Evolutionary conservation across 2,888 invertebrate genomes (phyloP).

Genomic region (Dermolepida albohirtum): DNA sequence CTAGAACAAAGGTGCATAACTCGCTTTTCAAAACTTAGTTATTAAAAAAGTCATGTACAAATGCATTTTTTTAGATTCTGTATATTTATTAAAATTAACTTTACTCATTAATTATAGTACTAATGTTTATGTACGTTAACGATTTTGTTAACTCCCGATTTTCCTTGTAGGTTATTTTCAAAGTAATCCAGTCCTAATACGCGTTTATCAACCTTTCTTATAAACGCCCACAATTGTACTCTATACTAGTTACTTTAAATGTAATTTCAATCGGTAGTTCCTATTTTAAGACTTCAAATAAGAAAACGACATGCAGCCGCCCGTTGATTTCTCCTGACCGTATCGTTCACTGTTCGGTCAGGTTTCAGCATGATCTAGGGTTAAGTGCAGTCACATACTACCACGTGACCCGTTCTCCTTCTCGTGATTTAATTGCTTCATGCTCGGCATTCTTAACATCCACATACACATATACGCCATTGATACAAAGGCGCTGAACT

Average conservation of each 20-base stretch:
- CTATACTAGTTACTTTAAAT: constrained; percentile 1
- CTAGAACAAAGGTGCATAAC: too few species aligned
- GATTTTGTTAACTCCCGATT: too few species aligned
- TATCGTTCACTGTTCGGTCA: background rate
- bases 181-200: too few species aligned
- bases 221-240: too few species aligned
- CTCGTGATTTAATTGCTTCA: constrained; percentile 35
- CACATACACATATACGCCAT: constrained; percentile 26
- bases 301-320: background rate
- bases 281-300: background rate
- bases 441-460: constrained; percentile 34
- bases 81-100: too few species aligned
- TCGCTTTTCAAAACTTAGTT: too few species aligned
- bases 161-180: too few species aligned
- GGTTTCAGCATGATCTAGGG: constrained; percentile 22
- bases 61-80: too few species aligned
- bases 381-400: constrained; percentile 41
- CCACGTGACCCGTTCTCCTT: constrained; percentile 43
- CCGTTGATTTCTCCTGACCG: constrained; percentile 3
- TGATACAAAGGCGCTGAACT: constrained; percentile 30
- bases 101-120: too few species aligned
- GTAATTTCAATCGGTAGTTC: constrained; percentile 7
- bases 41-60: too few species aligned
- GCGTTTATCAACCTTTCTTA: too few species aligned
- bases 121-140: too few species aligned